Evolutionary conservation across 2,113 vertebrate species (phyloP).

Genomic region (Serilophus lunatus): DNA sequence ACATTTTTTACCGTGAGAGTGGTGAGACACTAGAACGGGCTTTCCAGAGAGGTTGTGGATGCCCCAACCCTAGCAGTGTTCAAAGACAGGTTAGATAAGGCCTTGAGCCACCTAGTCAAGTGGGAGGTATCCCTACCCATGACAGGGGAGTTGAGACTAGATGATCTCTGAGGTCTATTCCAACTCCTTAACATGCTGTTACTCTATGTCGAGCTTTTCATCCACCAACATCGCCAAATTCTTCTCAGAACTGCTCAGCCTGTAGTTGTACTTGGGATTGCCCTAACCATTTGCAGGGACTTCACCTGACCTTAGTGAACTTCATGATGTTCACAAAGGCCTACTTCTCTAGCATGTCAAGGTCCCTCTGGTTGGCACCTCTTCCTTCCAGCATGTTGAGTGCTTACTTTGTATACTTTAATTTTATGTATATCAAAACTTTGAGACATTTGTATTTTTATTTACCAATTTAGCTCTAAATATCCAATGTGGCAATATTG

Average conservation of each 20-base stretch:
- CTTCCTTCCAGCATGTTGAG: background rate
- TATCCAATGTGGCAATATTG: background rate
- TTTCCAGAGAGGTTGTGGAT: background rate
- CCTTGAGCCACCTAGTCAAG: background rate
- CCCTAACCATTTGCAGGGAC: background rate
- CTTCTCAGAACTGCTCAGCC: background rate
- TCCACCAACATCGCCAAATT: background rate
- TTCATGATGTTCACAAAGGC: background rate
- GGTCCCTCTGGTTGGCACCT: background rate
- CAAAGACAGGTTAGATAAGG: background rate
- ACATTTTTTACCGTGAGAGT: background rate
- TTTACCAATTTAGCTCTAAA: background rate
- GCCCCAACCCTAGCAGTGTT: background rate
- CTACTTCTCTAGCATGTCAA: background rate
- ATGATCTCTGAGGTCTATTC: background rate
- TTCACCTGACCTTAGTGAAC: background rate
- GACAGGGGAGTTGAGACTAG: background rate
- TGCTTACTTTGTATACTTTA: background rate
- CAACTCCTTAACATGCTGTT: background rate
- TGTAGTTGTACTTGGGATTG: background rate
- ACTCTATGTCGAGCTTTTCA: background rate
- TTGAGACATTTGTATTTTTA: background rate
- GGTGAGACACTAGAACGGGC: background rate
- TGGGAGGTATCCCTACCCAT: background rate
- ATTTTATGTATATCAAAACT: background rate